These are phyloP conservation scores for Kuschelorhynchus macadamiae DNA, from an alignment of 2,888 invertebrate genomes.

Conservation along the genomic window DNA sequence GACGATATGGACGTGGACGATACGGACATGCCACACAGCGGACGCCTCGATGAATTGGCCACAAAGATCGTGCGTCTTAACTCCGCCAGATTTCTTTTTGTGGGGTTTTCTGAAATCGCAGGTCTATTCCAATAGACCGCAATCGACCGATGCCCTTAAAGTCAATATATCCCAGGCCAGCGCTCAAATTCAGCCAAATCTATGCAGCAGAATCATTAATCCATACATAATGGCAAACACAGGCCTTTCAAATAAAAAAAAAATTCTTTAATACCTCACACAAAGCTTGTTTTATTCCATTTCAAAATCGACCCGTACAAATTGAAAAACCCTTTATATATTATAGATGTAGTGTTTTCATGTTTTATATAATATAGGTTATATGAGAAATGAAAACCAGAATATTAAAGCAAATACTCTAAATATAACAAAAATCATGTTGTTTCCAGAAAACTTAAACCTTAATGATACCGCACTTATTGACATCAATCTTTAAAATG, in stretches of 20 bases:
- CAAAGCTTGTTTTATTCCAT: slow-evolving; percentile 30
- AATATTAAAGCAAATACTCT: no score
- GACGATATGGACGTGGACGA: no score
- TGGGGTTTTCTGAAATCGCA: slow-evolving; percentile 2
- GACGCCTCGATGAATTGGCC: slow-evolving; percentile 10
- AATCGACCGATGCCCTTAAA: slow-evolving; percentile 9
- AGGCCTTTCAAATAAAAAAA: slow-evolving; percentile 25
- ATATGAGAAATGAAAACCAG: no score
- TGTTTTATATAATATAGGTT: no score
- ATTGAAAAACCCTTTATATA: slow-evolving; percentile 27
- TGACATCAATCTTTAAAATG: no score
- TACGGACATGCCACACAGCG: background rate
- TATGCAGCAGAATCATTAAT: slow-evolving; percentile 60
- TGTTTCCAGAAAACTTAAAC: no score
- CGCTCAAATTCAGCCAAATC: slow-evolving; percentile 61
- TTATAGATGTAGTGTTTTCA: no score
- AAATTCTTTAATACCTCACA: slow-evolving; percentile 25
- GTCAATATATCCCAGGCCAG: slow-evolving; percentile 44
- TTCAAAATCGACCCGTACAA: slow-evolving; percentile 22
- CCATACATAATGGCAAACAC: slow-evolving; percentile 12
- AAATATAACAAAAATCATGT: no score
- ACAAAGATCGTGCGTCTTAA: slow-evolving; percentile 1
- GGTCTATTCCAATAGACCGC: background rate
- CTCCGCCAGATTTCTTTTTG: slow-evolving; percentile 5
- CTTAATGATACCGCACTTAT: no score